Base-by-base conservation (phyloP, 1,140 invertebrate genomes). In the Mycetomoellerius zeteki region DNA sequence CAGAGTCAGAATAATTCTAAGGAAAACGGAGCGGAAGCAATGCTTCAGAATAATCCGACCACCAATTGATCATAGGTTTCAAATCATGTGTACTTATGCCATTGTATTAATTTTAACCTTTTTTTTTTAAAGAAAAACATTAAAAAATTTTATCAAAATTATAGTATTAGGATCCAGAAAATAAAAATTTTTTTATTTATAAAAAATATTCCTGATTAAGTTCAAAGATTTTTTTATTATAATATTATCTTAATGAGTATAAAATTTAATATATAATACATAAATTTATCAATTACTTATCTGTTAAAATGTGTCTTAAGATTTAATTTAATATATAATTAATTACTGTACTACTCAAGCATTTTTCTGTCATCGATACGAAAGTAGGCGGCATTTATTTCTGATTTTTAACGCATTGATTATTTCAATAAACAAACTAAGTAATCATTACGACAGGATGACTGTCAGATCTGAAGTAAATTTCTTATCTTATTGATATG, bases 401-500 rank as follows among this genome's bases (percentile, higher is more conserved):
- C 1, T 58, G 8, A 27, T 58, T 82, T 43, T 4, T 14, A 60
- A 0, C 7, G 30, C 21, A 5, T 19, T 16, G 19, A 56, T 81
- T 16, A 33, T 14, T 37, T 69, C 33, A 14, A 56, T 24, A 43
- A 43, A 30, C 19, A 21, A 80, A 54, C 19, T 27, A 37, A 30
- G 33, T 43, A 27, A 19, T 47, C 54, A 21, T 73, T 69, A 33
- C 21, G 14, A 54, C 16, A 37, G 47, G 21, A 24, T 54, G n/a
- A 10, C 30, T 43, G 16, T 62, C 56, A 3, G 19, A 82, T 72
- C 67, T 8, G 52, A 37, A n/a, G 19, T 58, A 19, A 72, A 27
- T 43, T 16, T 72, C 52, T 72, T 82, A 58, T 72, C 37, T 56
- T 52, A 30, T 80, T n/a, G 43, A 52, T 60, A 60, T 6, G 19